Evolutionary conservation across 2,888 invertebrate genomes (phyloP).

Genomic region (Lobophora halterata): DNA sequence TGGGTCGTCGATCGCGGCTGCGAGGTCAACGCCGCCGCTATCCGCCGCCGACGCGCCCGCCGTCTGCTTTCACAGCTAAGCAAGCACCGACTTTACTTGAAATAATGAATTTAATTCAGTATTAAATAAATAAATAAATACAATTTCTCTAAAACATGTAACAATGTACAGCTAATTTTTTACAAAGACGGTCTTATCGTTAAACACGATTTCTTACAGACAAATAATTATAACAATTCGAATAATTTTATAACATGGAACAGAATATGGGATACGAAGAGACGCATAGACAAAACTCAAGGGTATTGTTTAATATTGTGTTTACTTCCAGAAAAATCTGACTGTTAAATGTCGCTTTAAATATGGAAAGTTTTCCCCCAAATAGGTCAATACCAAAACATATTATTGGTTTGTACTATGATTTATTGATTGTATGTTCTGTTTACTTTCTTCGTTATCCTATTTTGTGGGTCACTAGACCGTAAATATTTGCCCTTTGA

Average conservation of each 20-base stretch:
- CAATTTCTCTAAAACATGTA: no score
- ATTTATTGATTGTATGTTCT: conserved; percentile 63
- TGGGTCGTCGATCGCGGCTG: conserved; percentile 69
- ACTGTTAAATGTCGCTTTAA: conserved; percentile 33
- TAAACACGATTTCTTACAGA: no score
- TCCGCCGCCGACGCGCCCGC: no score
- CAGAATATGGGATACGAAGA: no score
- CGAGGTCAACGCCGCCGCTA: conserved; percentile 73
- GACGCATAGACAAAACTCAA: conserved; percentile 10
- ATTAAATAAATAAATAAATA: no score
- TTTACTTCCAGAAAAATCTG: conserved; percentile 9
- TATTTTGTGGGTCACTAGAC: conserved; percentile 62
- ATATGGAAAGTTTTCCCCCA: conserved; percentile 45
- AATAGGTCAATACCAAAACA: conserved; percentile 70
- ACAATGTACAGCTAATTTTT: no score
- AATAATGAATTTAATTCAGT: no score
- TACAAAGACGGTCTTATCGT: no score
- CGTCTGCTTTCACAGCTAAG: conserved; percentile 51
- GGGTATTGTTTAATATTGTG: conserved; percentile 4
- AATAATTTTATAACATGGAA: no score
- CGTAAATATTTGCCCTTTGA: conserved; percentile 55
- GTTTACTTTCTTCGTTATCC: conserved; percentile 75
- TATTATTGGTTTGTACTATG: conserved; percentile 51
- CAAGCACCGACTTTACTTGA: no score
- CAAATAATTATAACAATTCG: no score